Base-by-base conservation (phyloP, 2,113 vertebrate genomes). In the Anolis carolinensis region DNA sequence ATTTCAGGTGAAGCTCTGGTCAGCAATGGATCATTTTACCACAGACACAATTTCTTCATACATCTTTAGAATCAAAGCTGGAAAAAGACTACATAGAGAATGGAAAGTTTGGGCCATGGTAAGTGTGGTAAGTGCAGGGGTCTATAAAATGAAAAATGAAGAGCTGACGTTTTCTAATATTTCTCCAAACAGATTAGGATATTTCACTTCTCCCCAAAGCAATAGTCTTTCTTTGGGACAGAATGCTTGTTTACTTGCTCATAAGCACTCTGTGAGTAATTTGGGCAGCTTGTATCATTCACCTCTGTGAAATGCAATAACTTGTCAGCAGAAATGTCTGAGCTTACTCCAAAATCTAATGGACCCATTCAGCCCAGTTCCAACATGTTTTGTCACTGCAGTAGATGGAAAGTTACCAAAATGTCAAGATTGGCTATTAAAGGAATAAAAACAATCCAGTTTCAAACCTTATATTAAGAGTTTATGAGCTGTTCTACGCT, bases 321-420 rank as follows among this genome's bases (percentile, higher is more conserved):
- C 84, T 86, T 86, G 27, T 73, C 68, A 73, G 48, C 36, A 63
- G 14, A 74, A 86, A 73, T 65, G 6, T 5, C 25, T 79, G 76
- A 85, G 71, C 50, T 25, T 79, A 21, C 27, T 85, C 50, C 67
- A 85, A 85, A 85, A 72, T 5, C 18, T 62, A 85, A 85, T 59
- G 84, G 76, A 20, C 84, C 50, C 34, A 74, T 25, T 83, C 65
- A n/a, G 55, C 76, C 63, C 74, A 67, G 25, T 65, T 86, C 78
- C 70, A 50, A 34, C 68, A 59, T 80, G 70, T 65, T 80, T 73
- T 86, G 55, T 81, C 77, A 80, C 44, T 81, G 70, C 84, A 86
- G 74, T 27, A 81, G 59, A 36, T 32, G 67, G 30, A 80, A 86
- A 74, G 55, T 86, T 68, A 86, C 3, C 5, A 80, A 86, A 23